Percentiles rank a stretch among this genome's conserved stretches.
Evolutionary conservation across 2,888 invertebrate species (phyloP).

Genomic region (Eristalinus sepulchralis): DNA sequence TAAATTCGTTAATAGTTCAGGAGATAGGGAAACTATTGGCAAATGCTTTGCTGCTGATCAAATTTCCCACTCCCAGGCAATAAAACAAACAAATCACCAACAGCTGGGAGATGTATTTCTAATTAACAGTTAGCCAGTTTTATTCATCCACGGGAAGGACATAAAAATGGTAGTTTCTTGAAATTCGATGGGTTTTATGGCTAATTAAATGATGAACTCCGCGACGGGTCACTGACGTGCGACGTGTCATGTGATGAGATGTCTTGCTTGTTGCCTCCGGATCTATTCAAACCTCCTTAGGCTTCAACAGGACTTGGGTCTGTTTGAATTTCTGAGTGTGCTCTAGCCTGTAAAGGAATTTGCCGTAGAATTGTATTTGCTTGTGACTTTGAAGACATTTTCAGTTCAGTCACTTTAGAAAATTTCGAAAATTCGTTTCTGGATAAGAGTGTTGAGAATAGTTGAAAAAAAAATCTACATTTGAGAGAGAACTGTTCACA

Average conservation of each 20-base stretch:
- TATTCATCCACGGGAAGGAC: neutral
- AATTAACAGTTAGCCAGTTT: neutral
- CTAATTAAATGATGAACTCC: neutral
- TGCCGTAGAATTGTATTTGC: too few relatives aligned
- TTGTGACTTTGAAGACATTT: too few relatives aligned
- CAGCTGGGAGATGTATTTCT: neutral
- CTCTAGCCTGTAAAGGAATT: too few relatives aligned
- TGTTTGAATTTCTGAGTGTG: too few relatives aligned
- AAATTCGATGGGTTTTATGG: neutral
- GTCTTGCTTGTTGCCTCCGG: too few relatives aligned
- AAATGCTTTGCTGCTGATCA: neutral
- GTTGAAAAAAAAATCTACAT: too few relatives aligned
- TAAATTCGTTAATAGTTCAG: constrained; percentile 15
- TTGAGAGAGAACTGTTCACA: too few relatives aligned
- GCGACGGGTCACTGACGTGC: neutral
- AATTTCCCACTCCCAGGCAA: neutral
- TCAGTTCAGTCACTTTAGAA: too few relatives aligned
- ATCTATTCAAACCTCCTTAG: too few relatives aligned
- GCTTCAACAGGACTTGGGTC: too few relatives aligned
- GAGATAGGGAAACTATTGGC: neutral
- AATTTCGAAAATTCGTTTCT: too few relatives aligned
- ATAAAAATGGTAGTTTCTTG: neutral
- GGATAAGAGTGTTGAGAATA: too few relatives aligned
- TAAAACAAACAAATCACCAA: neutral
- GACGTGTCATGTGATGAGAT: neutral